Base-by-base conservation (phyloP, 2,888 invertebrate genomes). In the Pyrrhia umbra region DNA sequence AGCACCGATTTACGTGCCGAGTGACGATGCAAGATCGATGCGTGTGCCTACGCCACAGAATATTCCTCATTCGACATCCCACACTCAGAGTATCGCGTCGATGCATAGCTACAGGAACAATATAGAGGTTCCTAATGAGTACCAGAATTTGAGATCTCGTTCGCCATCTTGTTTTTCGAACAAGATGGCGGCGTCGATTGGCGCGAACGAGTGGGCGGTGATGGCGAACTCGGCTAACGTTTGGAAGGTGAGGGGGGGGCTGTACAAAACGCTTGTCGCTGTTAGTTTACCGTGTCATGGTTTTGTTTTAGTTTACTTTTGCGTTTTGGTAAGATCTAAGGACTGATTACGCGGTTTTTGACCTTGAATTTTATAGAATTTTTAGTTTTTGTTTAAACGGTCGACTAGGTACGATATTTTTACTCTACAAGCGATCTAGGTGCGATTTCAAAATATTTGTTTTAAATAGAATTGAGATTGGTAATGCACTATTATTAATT, bases 181-280 rank as follows among this genome's bases (percentile, higher is more conserved):
- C 88, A 95, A 95, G 70, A 95, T 95, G 95, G 92, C 93, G 81
- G 90, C 94, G 68, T 92, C 94, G 68, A 90, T 92, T 87, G 93
- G 94, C 88, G 90, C 90, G 76, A 94, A 93, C 89, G 95, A 94
- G 80, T 95, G 95, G 95, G 92, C 93, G 80, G 86, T 93, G 70
- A 90, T 93, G 88, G 91, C 92, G 83, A 94, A 92, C 77, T 88
- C 90, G 60, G 88, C 91, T 79, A 90, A 87, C 83, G 89, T 92
- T 66, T 95, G 95, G 95, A 95, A 95, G 95, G 95, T 95, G 95
- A 95, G 95, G 94, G 94, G 92, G 88, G 92, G 93, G 95, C 91
- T 88, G 87, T 88, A 79, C 70, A 4, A 84, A 82, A 75, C 56
- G 88, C 87, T 89, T 88, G 79, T 80, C 85, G 86, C 86, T 85